Evolutionary conservation across 2,888 invertebrate genomes (phyloP), one percentile per base, ranked within the genome.

Genomic region (Tachina grossa): DNA sequence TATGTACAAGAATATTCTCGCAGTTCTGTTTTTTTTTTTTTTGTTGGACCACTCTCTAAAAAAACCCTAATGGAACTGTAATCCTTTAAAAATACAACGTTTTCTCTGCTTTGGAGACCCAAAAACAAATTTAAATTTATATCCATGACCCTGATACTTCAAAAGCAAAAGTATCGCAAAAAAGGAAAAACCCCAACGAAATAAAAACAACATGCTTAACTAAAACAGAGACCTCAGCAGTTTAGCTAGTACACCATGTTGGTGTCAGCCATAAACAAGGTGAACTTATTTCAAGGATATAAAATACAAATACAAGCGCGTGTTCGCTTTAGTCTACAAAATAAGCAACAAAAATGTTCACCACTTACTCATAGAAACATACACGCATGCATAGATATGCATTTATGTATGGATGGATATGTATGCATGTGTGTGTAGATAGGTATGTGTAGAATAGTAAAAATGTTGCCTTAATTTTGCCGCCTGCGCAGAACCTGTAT

Each of bases 141-240:
- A 90, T 90, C 90, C 90, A 90, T 90, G 90, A 91, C 90, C 91
- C 90, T 91, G 91, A 91, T 91, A 90, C 89, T 91, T 90, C 79
- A 85, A 80, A 85, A 68, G 88, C 89, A 87, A 89, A 87, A 86
- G 74, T 79, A 86, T 77, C 53, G 80, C 51, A 66, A 81, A 79
- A 69, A 74, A 31, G 63, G 19, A 22, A 45, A 45, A 63, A 11
- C 55, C 77, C 76, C 65, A 3, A 57, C 11, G 16, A 63, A 69
- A 55, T 11, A 47, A 63, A 63, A 57, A 65, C 53, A 63, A 65
- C 41, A 79, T 55, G 13, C 69, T 68, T 31, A 63, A 71, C 71
- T 41, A 16, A 55, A 71, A 68, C 57, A 45, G 71, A 65, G 76
- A 78, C 82, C 76, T 63, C 74, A 84, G 59, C 59, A 43, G 57